These are phyloP conservation scores for Hystrix cristata DNA, from an alignment of 2,113 vertebrate species.

Conservation along the genomic window DNA sequence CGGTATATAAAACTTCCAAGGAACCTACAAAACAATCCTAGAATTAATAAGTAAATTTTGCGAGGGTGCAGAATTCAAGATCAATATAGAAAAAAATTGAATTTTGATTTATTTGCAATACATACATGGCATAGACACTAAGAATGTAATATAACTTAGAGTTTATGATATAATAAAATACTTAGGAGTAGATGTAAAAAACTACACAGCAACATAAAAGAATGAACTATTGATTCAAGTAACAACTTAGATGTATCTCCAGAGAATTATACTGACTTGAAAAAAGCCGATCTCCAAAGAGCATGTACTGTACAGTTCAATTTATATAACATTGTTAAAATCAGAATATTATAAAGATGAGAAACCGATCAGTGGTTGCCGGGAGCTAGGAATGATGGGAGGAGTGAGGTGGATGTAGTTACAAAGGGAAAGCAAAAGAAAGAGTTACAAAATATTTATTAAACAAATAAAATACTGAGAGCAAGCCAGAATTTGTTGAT, in stretches of 20 bases:
- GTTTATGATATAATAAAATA: neutral
- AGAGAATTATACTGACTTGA: neutral
- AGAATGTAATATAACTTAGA: neutral
- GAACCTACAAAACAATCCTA: neutral
- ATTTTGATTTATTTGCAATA: constrained; percentile 15
- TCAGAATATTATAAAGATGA: neutral
- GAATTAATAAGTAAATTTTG: neutral
- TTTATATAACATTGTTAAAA: constrained; percentile 11
- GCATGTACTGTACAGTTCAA: neutral
- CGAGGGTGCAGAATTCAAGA: neutral
- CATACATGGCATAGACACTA: neutral
- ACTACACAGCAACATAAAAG: neutral
- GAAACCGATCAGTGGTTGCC: neutral
- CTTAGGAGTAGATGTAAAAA: neutral
- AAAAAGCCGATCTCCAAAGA: neutral
- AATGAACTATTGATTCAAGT: neutral
- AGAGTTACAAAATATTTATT: neutral
- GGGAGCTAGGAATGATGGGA: neutral
- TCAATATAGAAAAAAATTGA: neutral
- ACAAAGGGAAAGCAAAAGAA: neutral
- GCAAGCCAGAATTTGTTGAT: neutral
- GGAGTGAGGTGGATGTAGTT: neutral
- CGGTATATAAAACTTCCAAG: neutral
- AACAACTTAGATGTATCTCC: neutral
- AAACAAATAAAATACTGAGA: neutral